Evolutionary conservation across 1,140 invertebrate genomes (phyloP), one percentile per base, ranked within the genome.

Genomic region (Aculops lycopersici): DNA sequence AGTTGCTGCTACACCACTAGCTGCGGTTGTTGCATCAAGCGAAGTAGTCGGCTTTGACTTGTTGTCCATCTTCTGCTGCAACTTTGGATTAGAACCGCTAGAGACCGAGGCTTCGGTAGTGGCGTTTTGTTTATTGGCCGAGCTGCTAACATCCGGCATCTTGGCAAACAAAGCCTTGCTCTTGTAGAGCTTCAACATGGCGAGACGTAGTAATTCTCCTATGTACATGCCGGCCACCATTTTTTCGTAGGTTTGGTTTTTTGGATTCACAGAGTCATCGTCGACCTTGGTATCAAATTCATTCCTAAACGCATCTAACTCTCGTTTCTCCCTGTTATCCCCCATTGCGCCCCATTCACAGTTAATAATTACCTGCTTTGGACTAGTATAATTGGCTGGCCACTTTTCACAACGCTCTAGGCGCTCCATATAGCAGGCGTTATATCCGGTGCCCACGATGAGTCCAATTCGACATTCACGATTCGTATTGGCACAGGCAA

Each of bases 341-440:
- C 56, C 56, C 45, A 58, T 58, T 42, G 55, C 56, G 37, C 56
- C 56, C 56, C 56, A 58, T 49, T 58, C 56, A 20, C 54, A 56
- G 39, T 56, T 56, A 15, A 56, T 49, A 36, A 56, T 53, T 17
- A 56, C 53, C 45, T 55, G 49, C 4, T 51, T 44, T 17, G 59
- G 56, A 38, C 48, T 46, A 8, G 12, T 36, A 4, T 18, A 8
- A 36, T 53, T 48, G 19, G 43, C 45, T 20, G 47, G 39, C 43
- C 46, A 63, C 18, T 52, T 48, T 41, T 70, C 68, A 8, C 69
- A 68, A 49, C 73, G 72, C 39, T 67, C 60, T 36, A 74, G 65
- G 50, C 72, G 71, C 53, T 97, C 90, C 31, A 95, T 77, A 53
- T 95, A 97, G 55, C 88, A 95, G 0, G 86, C 84, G 60, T 97